phyloP scores from a whole-genome alignment of 2,888 invertebrate species.

The Theodoxus fluviatilis region DNA sequence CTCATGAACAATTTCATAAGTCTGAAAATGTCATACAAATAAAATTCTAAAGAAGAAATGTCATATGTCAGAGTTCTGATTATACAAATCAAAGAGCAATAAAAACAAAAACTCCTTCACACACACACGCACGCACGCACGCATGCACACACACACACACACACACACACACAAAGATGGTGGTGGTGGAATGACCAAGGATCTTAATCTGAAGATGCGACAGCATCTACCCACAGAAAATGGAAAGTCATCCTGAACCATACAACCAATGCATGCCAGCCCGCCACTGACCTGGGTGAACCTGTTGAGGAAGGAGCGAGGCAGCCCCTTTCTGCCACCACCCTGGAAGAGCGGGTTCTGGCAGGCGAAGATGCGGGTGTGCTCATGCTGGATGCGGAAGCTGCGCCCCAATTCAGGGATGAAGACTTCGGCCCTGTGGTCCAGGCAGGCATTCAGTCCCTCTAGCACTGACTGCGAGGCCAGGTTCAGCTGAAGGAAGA shows the following conservation, averaged over 20 bases:
- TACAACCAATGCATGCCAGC: not conserved
- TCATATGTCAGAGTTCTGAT: no score
- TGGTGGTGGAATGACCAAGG: not conserved
- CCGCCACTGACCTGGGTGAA: slow-evolving; percentile 76
- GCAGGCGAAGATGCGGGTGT: slow-evolving; percentile 92
- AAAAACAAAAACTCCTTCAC: no score
- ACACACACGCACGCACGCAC: not conserved
- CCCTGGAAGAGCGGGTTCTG: slow-evolving; percentile 97
- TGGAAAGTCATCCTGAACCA: no score
- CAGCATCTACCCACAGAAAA: no score
- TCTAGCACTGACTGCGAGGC: slow-evolving; percentile 98
- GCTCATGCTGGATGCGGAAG: slow-evolving; percentile 76
- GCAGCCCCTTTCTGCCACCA: slow-evolving; percentile 92
- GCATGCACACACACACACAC: not conserved
- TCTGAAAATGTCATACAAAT: no score
- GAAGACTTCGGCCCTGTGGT: slow-evolving; percentile 94
- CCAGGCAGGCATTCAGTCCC: slow-evolving; percentile 96
- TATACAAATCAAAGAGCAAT: no score
- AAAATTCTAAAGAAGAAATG: no score
- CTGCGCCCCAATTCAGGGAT: slow-evolving; percentile 91
- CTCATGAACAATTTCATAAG: no score
- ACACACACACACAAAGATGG: slow-evolving; percentile 18
- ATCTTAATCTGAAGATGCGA: no score
- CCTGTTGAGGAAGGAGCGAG: slow-evolving; percentile 94
- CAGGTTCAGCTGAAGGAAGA: slow-evolving; percentile 77